Evolutionary conservation across 2,113 vertebrate species (phyloP), one percentile per base, ranked within the genome.

Genomic region (Loxodonta africana): DNA sequence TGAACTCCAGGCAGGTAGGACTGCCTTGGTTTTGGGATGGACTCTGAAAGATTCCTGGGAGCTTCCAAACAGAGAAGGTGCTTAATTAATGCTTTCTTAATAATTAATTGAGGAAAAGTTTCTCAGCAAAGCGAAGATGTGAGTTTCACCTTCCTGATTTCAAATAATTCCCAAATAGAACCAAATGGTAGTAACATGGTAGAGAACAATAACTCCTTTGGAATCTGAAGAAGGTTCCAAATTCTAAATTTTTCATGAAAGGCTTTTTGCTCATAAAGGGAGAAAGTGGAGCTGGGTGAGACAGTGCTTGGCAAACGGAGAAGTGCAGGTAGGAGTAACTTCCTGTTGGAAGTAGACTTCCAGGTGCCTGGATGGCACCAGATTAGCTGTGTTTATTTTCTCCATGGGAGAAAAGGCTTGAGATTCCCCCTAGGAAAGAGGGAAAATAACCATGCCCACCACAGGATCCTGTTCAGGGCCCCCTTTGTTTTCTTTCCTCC

Each of bases 351-450:
- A 0, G 71, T 77, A 84, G 95, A 87, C 91, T 69, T 25, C 12
- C 67, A 97, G 96, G 91, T 97, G 94, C 93, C 93, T 65, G 67
- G 33, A 65, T 51, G 41, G 89, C 84, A 83, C 4, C 18, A 91
- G 67, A 95, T 97, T 90, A 77, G 48, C 57, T 37, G 23, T 97
- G 95, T 97, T 97, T 97, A 83, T 93, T 94, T 92, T 97, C 95
- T 96, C 96, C 28, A 0, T 95, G 91, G 96, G 97, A 94, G 94
- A 93, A 65, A n/a, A 97, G 80, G 88, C 74, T 67, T 92, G 74
- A 85, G 69, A 94, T 93, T 76, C 83, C 94, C 92, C 96, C 91
- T 83, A 76, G 74, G 90, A 71, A 73, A 51, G 63, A 91, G 78
- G 30, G 4, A 92, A 96, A 88, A 94, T 53, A 97, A 62, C 74